Percentiles rank a stretch among this genome's conserved stretches.
Evolutionary conservation across 2,797 vertebrate species (phyloP).

Genomic region (Coregonus ussuriensis): DNA sequence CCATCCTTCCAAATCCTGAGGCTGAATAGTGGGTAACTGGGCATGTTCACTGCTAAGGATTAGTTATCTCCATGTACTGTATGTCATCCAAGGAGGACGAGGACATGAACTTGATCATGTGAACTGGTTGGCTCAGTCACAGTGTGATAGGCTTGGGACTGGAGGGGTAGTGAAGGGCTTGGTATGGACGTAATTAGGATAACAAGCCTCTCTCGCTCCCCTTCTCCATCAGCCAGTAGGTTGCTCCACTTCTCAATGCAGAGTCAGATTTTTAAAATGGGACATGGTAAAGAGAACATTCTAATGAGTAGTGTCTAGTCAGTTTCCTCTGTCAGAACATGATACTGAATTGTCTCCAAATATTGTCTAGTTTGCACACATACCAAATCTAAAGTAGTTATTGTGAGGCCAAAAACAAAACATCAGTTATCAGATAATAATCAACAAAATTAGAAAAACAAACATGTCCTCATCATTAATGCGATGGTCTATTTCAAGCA

Average conservation of each 20-base stretch:
- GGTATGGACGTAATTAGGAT: slow-evolving; percentile 44
- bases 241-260: neutral
- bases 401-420: neutral
- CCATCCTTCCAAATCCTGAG: neutral
- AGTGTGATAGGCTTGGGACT: slow-evolving; percentile 23
- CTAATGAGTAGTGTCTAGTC: slow-evolving; percentile 9
- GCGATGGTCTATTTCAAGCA: neutral
- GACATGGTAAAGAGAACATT: slow-evolving; percentile 17
- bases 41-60: neutral
- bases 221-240: neutral
- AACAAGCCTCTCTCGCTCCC: slow-evolving; percentile 28
- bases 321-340: neutral
- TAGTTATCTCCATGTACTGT: neutral
- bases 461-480: neutral
- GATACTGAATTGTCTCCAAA: neutral
- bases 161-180: slow-evolving; percentile 17
- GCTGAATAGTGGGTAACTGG: neutral
- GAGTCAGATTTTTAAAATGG: slow-evolving; percentile 9
- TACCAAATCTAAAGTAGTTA: neutral
- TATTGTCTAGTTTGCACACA: neutral
- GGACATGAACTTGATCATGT: slow-evolving; percentile 22
- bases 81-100: neutral
- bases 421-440: no score
- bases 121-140: slow-evolving; percentile 3
- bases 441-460: neutral